A percentile compares a stretch with the other conserved stretches of the same genome.
These are phyloP conservation scores for Raja brachyura DNA, from an alignment of 2,113 vertebrate genomes.

Conservation along the genomic window DNA sequence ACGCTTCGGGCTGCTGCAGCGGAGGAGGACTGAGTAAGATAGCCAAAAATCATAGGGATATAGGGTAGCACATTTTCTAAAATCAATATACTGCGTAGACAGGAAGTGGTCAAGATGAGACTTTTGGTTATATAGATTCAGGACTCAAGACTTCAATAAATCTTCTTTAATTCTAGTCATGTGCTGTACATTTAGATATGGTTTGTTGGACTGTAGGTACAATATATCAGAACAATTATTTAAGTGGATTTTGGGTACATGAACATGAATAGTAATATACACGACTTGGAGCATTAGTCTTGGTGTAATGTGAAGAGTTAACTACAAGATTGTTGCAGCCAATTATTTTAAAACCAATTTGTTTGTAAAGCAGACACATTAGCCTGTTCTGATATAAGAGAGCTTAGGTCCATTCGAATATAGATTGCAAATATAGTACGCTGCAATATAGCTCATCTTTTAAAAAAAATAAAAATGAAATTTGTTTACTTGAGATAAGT, in stretches of 20 bases:
- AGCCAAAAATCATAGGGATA: no score
- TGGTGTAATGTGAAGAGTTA: neutral
- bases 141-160: neutral
- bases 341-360: neutral
- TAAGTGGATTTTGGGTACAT: neutral
- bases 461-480: neutral
- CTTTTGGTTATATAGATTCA: no score
- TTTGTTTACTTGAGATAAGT: constrained; percentile 13
- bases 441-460: neutral
- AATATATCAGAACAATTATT: neutral
- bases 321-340: neutral
- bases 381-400: neutral
- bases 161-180: neutral
- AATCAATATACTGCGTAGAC: no score
- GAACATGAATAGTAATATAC: neutral
- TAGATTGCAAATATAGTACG: neutral
- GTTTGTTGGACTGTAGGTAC: neutral
- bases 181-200: neutral
- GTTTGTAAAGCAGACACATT: neutral
- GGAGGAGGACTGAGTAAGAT: no score
- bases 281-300: neutral
- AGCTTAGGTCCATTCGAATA: neutral
- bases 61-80: no score
- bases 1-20: no score
- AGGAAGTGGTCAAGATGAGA: no score